Evolutionary conservation across 64 coral and sea anemone species (phyloP), one percentile per base, ranked within the genome.

Genomic region (Trachythela sp.): DNA sequence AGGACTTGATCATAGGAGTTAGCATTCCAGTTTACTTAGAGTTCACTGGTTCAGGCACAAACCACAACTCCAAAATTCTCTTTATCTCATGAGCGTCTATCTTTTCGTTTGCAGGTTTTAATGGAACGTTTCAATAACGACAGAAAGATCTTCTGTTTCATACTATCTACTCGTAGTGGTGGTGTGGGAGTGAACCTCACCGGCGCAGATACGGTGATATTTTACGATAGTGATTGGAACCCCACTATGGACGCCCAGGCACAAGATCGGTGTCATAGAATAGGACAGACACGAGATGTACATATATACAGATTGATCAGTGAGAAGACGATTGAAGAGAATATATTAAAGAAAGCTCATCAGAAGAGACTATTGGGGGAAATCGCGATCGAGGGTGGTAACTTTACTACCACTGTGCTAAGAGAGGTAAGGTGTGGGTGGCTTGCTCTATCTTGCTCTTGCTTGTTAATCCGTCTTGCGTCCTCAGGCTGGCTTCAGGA

Each of bases 161-260:
- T 94, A 68, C 88, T 97, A n/a, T 97, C 95, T 11, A 97, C 95
- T 2, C 93, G 95, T 37, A 97, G 95, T 92, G 95, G 95, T 8
- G 95, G 95, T 27, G 85, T 97, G 36, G 95, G 95, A 86, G 95
- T 97, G 14, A 97, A 97, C 77, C 83, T 97, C 6, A 97, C 95
- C 84, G 95, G 95, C 36, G 95, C 95, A 40, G 95, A 97, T 85
- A 97, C 95, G 8, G 95, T 97, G 37, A 90, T 97, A 70, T 97
- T 97, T 83, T 97, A 97, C 83, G 95, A 97, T 37, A 97, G 95
- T 87, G 95, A 97, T 48, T 97, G 95, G 95, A 97, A 97, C 36
- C 95, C 95, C 8, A 97, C 93, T 0, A 97, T 97, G 95, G 95
- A 97, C 86, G 95, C 95, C 13, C 95, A 97, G 41, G 95, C 95